Conservation (phyloP, 2,797 vertebrate species). For the Lepus oiostolus region DNA sequence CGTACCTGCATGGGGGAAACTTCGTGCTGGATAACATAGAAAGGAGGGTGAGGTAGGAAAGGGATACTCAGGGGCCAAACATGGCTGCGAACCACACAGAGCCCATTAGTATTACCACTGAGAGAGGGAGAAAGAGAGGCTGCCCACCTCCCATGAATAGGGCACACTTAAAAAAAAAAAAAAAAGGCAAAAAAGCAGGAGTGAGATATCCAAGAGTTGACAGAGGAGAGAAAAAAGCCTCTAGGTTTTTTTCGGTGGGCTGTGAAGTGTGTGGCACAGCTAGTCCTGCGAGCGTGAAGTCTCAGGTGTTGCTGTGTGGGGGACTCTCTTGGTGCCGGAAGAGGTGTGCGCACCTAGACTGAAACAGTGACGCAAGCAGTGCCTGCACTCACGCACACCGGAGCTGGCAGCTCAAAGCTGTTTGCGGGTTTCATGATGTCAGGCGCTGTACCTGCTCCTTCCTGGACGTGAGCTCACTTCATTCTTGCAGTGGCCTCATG, state of each 20-base stretch:
- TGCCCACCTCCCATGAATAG: neutral
- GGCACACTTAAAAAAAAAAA: neutral
- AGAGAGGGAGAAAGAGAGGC: neutral
- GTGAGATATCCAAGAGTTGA: neutral
- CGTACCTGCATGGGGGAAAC: conserved; percentile 1
- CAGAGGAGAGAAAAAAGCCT: neutral
- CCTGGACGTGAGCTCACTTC: neutral
- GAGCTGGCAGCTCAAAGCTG: neutral
- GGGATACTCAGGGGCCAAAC: neutral
- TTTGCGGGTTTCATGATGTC: neutral
- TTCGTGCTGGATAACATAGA: neutral
- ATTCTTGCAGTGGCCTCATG: neutral
- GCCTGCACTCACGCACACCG: accelerated
- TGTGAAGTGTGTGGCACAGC: neutral
- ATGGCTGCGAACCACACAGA: neutral
- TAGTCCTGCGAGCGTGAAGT: neutral
- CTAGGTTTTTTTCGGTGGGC: neutral
- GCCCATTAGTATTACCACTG: accelerated
- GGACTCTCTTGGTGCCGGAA: neutral
- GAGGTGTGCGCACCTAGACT: neutral
- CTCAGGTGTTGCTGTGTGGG: neutral
- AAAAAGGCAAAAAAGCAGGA: neutral
- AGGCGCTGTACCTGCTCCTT: neutral
- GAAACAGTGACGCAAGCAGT: neutral
- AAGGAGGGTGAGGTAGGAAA: neutral